phyloP scores from a whole-genome alignment of 2,797 vertebrate genomes.

The Sylvilagus floridanus region DNA sequence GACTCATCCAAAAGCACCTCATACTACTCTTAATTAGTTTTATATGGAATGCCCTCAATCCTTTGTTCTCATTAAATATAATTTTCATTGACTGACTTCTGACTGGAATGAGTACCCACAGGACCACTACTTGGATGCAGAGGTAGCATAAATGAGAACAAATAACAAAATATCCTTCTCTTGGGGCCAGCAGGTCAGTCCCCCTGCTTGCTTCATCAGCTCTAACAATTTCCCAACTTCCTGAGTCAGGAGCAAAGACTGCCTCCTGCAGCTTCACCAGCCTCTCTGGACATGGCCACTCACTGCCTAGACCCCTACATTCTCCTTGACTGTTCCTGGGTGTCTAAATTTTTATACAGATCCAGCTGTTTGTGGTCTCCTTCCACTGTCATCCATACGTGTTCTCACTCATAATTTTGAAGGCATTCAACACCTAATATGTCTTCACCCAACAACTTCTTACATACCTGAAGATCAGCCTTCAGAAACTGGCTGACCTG shows the following conservation, averaged over 20 bases:
- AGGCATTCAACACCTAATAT: neutral
- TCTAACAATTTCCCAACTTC: neutral
- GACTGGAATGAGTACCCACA: neutral
- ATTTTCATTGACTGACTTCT: neutral
- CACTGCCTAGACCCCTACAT: neutral
- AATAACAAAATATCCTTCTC: neutral
- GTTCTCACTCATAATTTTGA: neutral
- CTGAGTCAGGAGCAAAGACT: neutral
- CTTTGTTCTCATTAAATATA: neutral
- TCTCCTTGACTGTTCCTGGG: neutral
- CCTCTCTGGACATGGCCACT: neutral
- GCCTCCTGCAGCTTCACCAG: neutral
- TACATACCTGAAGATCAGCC: neutral
- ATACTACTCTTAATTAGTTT: neutral
- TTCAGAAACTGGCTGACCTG: neutral
- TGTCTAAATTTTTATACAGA: neutral
- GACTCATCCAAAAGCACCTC: neutral
- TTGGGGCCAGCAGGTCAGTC: neutral
- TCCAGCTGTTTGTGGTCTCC: neutral
- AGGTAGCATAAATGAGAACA: neutral
- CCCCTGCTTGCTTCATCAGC: neutral
- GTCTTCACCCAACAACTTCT: neutral
- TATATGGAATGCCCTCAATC: neutral
- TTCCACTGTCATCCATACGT: neutral
- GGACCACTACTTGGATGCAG: neutral